Conservation (phyloP, 2,113 vertebrate genomes). For the Gnathonemus longibarbis region DNA sequence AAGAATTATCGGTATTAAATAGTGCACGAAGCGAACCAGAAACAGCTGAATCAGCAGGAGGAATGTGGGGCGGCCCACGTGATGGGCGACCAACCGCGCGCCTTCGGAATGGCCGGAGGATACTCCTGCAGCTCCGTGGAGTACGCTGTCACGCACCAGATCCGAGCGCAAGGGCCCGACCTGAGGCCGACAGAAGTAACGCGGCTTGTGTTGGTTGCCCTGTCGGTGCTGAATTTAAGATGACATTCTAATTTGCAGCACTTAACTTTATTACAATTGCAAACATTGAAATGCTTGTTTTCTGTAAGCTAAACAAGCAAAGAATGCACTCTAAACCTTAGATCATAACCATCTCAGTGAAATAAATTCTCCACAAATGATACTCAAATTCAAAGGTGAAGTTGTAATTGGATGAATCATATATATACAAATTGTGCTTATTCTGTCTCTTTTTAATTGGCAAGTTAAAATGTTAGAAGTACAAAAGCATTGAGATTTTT, state of each 20-base stretch:
- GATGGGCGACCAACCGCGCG: background rate
- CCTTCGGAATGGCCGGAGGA: background rate
- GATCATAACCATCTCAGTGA: background rate
- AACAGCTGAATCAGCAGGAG: background rate
- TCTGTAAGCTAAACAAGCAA: background rate
- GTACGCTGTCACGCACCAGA: background rate
- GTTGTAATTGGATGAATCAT: background rate
- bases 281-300: background rate
- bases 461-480: background rate
- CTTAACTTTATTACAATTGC: background rate
- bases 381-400: background rate
- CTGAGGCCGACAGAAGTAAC: background rate
- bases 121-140: background rate
- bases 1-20: constrained; percentile 7
- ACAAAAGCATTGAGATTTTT: background rate
- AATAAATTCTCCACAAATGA: background rate
- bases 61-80: background rate
- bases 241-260: background rate
- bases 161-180: no score
- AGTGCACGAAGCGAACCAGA: background rate
- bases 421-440: background rate
- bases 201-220: no score
- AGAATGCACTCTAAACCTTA: background rate
- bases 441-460: background rate
- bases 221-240: background rate